phyloP scores from a whole-genome alignment of 2,797 vertebrate genomes.

The Triplophysa bombifrons region DNA sequence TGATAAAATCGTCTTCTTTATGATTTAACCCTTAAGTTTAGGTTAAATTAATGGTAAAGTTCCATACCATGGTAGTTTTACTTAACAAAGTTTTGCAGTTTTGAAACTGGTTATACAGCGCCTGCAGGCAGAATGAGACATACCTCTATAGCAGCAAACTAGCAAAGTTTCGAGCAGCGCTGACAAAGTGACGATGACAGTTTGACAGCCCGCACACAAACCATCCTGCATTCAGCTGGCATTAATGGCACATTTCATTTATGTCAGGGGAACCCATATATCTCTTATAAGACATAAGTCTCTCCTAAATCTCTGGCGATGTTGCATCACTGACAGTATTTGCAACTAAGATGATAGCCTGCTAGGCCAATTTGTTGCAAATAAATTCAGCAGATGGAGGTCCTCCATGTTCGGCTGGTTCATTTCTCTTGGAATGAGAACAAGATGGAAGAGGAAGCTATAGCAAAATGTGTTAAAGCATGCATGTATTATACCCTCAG shows the following conservation, averaged over 20 bases:
- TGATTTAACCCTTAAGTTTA: neutral
- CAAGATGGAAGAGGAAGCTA: neutral
- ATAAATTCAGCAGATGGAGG: slow-evolving; percentile 27
- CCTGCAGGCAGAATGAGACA: slow-evolving; percentile 11
- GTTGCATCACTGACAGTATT: slow-evolving; percentile 17
- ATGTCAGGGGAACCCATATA: neutral
- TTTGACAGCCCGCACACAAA: neutral
- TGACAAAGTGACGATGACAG: slow-evolving; percentile 9
- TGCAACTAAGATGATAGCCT: slow-evolving; percentile 10
- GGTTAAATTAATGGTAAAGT: neutral
- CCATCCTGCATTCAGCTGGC: neutral
- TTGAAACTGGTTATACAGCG: neutral
- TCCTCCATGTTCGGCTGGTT: neutral
- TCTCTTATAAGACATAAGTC: neutral
- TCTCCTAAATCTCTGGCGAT: neutral
- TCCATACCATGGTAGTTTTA: neutral
- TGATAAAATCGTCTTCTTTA: neutral
- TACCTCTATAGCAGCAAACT: slow-evolving; percentile 3
- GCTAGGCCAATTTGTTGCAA: slow-evolving; percentile 4
- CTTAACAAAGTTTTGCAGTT: slow-evolving; percentile 7
- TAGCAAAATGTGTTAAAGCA: neutral
- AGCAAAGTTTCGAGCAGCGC: neutral
- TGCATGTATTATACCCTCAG: neutral
- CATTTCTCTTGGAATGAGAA: neutral
- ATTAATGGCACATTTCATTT: slow-evolving; percentile 26